phyloP scores from a whole-genome alignment of 2,888 invertebrate genomes.

The Operophtera brumata region DNA sequence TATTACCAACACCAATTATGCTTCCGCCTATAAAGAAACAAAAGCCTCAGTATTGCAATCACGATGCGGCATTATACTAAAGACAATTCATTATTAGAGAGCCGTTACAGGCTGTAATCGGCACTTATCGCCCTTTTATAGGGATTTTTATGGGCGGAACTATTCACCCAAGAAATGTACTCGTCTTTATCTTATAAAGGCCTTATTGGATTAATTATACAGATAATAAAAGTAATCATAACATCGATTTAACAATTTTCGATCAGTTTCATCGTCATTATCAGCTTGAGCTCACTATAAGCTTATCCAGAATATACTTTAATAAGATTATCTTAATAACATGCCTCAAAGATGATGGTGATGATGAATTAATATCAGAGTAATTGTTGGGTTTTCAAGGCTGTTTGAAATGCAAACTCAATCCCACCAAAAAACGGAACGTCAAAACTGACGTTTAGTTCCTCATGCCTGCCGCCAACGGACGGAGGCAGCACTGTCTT shows the following conservation, averaged over 20 bases:
- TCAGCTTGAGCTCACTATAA: too few species aligned
- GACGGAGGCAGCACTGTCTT: too few species aligned
- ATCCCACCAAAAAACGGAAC: too few species aligned
- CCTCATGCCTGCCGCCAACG: too few species aligned
- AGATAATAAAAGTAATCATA: neutral
- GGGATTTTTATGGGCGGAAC: slow-evolving; percentile 78
- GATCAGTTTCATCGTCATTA: too few species aligned
- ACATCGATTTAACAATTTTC: neutral
- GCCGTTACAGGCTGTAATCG: slow-evolving; percentile 76
- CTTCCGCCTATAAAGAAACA: slow-evolving; percentile 56
- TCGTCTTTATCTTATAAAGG: slow-evolving; percentile 60
- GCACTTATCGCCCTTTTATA: slow-evolving; percentile 80
- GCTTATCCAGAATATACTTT: too few species aligned
- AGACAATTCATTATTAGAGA: slow-evolving; percentile 81
- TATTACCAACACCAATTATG: slow-evolving; percentile 39
- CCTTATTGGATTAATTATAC: slow-evolving; percentile 67
- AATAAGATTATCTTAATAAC: too few species aligned
- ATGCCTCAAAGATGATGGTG: too few species aligned
- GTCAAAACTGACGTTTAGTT: too few species aligned
- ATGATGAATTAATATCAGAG: too few species aligned
- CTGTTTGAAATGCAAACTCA: too few species aligned
- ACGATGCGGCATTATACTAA: slow-evolving; percentile 72
- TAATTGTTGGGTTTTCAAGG: too few species aligned
- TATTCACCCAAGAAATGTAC: slow-evolving; percentile 76
- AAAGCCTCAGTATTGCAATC: slow-evolving; percentile 59